Evolutionary conservation across 2,113 vertebrate species (phyloP).

Genomic region (Casuarius casuarius): DNA sequence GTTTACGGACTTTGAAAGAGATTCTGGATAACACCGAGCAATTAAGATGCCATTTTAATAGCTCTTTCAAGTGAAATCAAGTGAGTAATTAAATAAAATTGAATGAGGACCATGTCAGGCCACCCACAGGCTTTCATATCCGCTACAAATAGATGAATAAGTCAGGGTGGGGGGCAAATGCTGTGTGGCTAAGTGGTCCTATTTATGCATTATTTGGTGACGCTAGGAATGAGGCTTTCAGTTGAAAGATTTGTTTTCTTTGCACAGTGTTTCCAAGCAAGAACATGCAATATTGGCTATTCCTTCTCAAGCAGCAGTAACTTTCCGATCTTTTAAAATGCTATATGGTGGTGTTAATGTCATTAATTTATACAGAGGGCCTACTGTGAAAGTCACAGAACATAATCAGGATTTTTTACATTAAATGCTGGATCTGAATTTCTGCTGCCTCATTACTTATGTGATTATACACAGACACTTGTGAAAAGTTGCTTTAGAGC

Average conservation of each 20-base stretch:
- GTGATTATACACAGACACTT: background rate
- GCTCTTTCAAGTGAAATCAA: slow-evolving; percentile 78
- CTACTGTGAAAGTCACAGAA: background rate
- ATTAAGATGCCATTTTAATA: slow-evolving; percentile 78
- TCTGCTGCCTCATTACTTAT: background rate
- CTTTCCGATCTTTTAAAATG: background rate
- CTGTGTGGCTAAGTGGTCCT: slow-evolving; percentile 21
- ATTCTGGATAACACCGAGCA: slow-evolving; percentile 66
- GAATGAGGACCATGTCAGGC: slow-evolving; percentile 59
- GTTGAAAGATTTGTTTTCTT: slow-evolving; percentile 53
- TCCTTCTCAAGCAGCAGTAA: slow-evolving; percentile 36
- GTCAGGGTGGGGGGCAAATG: slow-evolving; percentile 9
- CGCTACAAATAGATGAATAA: slow-evolving; percentile 45
- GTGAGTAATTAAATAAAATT: slow-evolving; percentile 72
- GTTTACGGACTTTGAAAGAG: slow-evolving; percentile 70
- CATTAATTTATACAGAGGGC: background rate
- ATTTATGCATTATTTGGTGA: slow-evolving; percentile 50
- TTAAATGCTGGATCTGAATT: slow-evolving; percentile 15
- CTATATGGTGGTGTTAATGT: background rate
- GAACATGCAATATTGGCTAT: background rate
- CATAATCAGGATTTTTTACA: background rate
- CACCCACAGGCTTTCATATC: slow-evolving; percentile 65
- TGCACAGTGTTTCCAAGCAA: slow-evolving; percentile 34
- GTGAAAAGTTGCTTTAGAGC: background rate
- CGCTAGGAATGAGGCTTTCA: slow-evolving; percentile 52